Base-by-base conservation (phyloP, 2,113 vertebrate genomes). In the Saimiri boliviensis region DNA sequence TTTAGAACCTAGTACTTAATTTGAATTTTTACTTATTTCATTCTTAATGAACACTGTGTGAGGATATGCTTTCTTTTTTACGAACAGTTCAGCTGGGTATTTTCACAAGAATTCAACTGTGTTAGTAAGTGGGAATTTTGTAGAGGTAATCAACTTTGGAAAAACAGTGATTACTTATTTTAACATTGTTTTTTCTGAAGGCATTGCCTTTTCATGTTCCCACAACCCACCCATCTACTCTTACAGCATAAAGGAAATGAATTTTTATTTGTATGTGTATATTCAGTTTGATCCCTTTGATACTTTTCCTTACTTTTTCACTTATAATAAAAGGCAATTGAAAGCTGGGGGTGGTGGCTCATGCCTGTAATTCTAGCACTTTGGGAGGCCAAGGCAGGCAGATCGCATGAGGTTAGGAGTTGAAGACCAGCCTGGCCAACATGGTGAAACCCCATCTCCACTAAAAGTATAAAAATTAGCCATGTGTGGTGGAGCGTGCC, bases 111-210 rank as follows among this genome's bases (percentile, higher is more conserved):
- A 27, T 94, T 81, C 56, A 66, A 56, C 42, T 97, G 32, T 86
- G 12, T 83, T 96, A 93, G 30, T 84, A 86, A 70, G 52, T 86
- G 16, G 68, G 66, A 52, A 89, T 83, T 79, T 85, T 93, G 66
- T 60, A 74, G 71, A 95, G 68, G 52, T n/a, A 80, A 5, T 80
- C 54, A 79, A 76, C 54, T 94, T 96, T 77, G 42, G 68, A 88
- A 94, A 96, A 89, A 52, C 86, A 89, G 54, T 68, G n/a, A 47
- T 89, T 97, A 93, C 30, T 92, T 85, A 96, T 47, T 95, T 89
- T 90, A 97, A 94, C 11, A 42, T 68, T 89, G n/a, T 35, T 87
- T 94, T 63, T 94, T 93, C 58, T 54, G 56, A 70, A 89, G 27
- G 42, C 63, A 63, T 89, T 77, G 56, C 82, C 40, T 87, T 93